These are phyloP conservation scores for Athalia cordata DNA, from an alignment of 2,888 invertebrate species.

Conservation along the genomic window DNA sequence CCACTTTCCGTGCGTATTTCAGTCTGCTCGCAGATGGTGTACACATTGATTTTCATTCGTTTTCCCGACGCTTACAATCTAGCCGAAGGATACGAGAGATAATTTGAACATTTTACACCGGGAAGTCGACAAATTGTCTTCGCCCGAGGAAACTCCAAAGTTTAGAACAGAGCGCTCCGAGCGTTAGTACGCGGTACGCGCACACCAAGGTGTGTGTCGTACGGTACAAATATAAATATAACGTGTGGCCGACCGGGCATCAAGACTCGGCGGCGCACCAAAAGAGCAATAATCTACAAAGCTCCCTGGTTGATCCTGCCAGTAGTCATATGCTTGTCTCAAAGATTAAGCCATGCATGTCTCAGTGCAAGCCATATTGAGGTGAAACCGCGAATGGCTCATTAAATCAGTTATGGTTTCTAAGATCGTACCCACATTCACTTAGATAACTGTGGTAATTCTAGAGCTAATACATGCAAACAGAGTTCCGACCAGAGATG, in stretches of 20 bases:
- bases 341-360: constrained; percentile 83
- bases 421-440: constrained; percentile 74
- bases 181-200: neutral
- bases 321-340: constrained; percentile 81
- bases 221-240: neutral
- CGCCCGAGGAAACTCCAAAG: constrained; percentile 52
- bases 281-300: no score
- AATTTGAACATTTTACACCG: no score
- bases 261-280: no score
- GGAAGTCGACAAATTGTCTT: no score
- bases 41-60: no score
- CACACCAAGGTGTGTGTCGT: neutral
- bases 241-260: neutral
- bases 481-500: no score
- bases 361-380: constrained; percentile 77
- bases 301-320: constrained; percentile 77
- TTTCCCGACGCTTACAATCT: no score
- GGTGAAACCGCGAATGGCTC: constrained; percentile 79
- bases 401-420: constrained; percentile 78
- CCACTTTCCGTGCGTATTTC: no score
- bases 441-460: no score
- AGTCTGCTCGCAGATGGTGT: no score
- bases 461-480: no score
- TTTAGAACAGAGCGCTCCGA: neutral
- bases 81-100: no score